A percentile compares a stretch with the other conserved stretches of the same genome.
phyloP scores from a whole-genome alignment of 2,888 invertebrate genomes.

The Troglohyphantes excavatus region DNA sequence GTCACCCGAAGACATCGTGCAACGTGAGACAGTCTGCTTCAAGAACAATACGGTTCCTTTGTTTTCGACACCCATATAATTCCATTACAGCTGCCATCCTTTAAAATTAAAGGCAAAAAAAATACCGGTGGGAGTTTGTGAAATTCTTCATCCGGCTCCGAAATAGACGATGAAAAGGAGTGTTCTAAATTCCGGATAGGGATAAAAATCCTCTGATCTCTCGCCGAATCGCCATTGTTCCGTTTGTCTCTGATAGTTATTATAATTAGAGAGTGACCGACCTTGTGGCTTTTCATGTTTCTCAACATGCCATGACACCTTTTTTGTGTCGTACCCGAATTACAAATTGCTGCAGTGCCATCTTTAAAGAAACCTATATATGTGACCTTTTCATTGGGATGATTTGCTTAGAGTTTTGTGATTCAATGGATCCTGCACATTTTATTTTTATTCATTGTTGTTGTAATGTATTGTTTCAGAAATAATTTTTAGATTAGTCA shows the following conservation, averaged over 20 bases:
- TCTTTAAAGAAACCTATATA: background rate
- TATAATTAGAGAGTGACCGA: background rate
- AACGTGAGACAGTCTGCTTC: background rate
- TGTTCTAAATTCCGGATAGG: conserved; percentile 30
- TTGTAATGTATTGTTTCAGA: too few species aligned
- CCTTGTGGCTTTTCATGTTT: conserved; percentile 3
- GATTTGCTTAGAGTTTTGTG: too few species aligned
- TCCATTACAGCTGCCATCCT: background rate
- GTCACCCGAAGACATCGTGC: conserved; percentile 23
- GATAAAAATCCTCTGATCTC: conserved; percentile 12
- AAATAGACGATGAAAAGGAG: background rate
- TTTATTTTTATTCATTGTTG: too few species aligned
- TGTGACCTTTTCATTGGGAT: background rate
- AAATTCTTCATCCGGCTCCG: conserved; percentile 21
- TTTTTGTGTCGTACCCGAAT: background rate
- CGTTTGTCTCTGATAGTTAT: conserved; percentile 21
- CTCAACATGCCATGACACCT: background rate
- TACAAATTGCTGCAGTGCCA: background rate
- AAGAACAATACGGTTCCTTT: conserved; percentile 43
- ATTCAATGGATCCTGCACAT: too few species aligned
- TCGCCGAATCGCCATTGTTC: conserved; percentile 29
- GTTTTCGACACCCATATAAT: conserved; percentile 23
- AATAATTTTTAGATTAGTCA: too few species aligned
- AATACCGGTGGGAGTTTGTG: background rate
- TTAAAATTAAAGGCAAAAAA: conserved; percentile 25